Base-by-base conservation (phyloP, 2,113 vertebrate genomes). In the Burhinus oedicnemus region DNA sequence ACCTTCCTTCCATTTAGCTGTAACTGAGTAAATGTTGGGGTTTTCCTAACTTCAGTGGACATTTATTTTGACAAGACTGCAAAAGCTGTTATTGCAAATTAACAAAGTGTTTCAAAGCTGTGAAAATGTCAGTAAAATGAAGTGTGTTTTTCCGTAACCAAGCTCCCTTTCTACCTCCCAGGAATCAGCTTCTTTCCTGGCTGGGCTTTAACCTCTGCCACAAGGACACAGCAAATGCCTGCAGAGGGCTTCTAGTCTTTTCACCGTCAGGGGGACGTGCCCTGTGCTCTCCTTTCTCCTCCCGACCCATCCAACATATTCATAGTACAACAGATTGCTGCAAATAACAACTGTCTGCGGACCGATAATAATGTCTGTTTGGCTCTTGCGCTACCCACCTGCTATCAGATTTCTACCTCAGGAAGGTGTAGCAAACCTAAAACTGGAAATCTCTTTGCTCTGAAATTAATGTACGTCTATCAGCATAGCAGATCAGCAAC, bases 101-200 rank as follows among this genome's bases (percentile, higher is more conserved):
- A 76, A 60, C 29, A 11, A 71, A 80, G 51, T 47, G 47, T 75
- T 83, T 90, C 89, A 86, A 83, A 80, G 81, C 95, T 85, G 96
- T 85, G 68, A 94, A 96, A 87, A 87, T 52, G 77, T 62, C 60
- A 27, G 65, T 40, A 62, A 83, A 93, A 92, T 29, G 27, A 88
- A 72, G 23, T 2, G 23, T 57, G 36, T 2, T 83, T 44, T 87
- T 19, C 68, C 8, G 1, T 45, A 85, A 36, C 17, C 34, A 78
- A 55, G 40, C 15, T 89, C 29, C 18, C 17, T 86, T 91, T 86
- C 76, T 79, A 6, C 32, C 49, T 78, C 60, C 45, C 66, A 60
- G 57, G 76, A 88, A 76, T 69, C 5, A 62, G 19, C 19, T 26
- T 82, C 42, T 75, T 54, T 13, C 38, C 69, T 78, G 52, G 44